Conservation (phyloP, 2,797 vertebrate genomes). For the Pelodytes ibericus region DNA sequence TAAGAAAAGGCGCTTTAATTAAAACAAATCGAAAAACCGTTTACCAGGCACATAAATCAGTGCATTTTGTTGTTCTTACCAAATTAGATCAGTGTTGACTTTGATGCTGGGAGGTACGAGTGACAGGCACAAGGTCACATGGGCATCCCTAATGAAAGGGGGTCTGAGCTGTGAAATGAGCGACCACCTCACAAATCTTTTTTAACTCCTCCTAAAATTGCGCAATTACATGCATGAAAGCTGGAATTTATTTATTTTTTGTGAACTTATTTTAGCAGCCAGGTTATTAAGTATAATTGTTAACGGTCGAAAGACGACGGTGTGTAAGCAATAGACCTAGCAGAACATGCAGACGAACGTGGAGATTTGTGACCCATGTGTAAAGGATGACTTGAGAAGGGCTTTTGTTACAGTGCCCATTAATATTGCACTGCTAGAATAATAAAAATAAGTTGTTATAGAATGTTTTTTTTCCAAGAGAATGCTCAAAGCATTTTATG, state of each 20-base stretch:
- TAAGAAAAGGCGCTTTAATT: constrained; percentile 31
- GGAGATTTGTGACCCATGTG: too few relatives aligned
- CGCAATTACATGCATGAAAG: constrained; percentile 32
- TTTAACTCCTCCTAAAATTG: not conserved
- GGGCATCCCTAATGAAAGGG: constrained; percentile 33
- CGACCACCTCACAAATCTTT: constrained; percentile 21
- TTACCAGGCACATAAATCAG: constrained; percentile 37
- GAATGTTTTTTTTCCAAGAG: too few relatives aligned
- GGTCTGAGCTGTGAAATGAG: constrained; percentile 29
- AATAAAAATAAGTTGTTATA: too few relatives aligned
- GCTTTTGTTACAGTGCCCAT: too few relatives aligned
- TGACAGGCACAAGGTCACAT: constrained; percentile 30
- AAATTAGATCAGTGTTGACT: constrained; percentile 42
- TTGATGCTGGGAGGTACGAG: constrained; percentile 40
- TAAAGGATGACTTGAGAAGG: too few relatives aligned
- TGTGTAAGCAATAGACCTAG: too few relatives aligned
- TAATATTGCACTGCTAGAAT: too few relatives aligned
- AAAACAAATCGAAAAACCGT: constrained; percentile 38
- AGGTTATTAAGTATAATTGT: not conserved
- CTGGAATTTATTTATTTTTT: not conserved
- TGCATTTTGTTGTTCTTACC: constrained; percentile 32
- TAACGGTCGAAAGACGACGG: not conserved
- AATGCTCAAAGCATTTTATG: too few relatives aligned
- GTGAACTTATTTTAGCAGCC: constrained; percentile 18
- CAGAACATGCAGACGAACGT: too few relatives aligned